Conservation (phyloP, 2,888 invertebrate genomes). For the Lasioglossum vierecki region DNA sequence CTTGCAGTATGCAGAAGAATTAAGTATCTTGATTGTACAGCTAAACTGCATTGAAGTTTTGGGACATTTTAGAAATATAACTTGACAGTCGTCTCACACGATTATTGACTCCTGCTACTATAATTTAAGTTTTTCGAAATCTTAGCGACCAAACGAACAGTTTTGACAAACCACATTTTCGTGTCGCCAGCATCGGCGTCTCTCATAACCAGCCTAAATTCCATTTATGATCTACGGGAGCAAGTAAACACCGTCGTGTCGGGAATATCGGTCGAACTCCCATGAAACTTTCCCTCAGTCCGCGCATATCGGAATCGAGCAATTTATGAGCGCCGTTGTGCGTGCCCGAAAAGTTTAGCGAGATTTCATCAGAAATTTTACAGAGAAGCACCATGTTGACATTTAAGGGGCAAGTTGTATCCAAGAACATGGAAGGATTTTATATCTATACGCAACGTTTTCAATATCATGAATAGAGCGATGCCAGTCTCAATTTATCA, state of each 20-base stretch:
- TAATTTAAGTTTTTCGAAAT: background rate
- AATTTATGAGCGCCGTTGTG: slow-evolving; percentile 42
- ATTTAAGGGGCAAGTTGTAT: background rate
- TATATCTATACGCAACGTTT: too few species aligned
- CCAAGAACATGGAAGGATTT: background rate
- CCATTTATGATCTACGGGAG: slow-evolving; percentile 16
- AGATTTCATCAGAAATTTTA: slow-evolving; percentile 44
- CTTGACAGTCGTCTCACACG: too few species aligned
- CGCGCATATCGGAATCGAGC: slow-evolving; percentile 40
- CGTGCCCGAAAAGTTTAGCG: slow-evolving; percentile 34
- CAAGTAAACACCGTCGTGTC: slow-evolving; percentile 32
- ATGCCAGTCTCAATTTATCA: too few species aligned
- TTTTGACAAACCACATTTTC: background rate
- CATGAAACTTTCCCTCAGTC: slow-evolving; percentile 38
- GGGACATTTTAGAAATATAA: too few species aligned
- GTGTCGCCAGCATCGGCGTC: slow-evolving; percentile 1
- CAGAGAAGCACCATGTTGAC: background rate
- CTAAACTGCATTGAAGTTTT: too few species aligned
- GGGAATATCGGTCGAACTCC: slow-evolving; percentile 19
- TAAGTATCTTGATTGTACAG: too few species aligned
- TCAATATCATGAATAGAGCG: too few species aligned
- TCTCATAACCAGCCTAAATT: slow-evolving; percentile 24
- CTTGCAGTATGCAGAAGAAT: too few species aligned
- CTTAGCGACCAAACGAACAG: background rate
- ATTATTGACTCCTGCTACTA: background rate